phyloP scores from a whole-genome alignment of 2,113 vertebrate species.

The Otus sunia region DNA sequence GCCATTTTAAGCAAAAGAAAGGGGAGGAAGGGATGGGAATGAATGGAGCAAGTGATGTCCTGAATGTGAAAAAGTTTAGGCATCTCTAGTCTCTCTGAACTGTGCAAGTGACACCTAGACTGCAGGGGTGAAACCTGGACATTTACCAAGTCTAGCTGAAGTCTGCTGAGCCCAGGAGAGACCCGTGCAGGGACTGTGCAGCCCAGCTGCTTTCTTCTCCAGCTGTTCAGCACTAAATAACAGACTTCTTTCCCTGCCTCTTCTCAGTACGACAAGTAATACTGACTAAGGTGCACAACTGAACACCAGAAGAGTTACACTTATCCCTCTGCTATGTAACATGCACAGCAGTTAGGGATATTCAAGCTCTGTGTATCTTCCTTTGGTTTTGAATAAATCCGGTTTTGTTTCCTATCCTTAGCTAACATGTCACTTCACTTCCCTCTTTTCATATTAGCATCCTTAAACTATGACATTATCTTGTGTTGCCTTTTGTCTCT shows the following conservation, averaged over 20 bases:
- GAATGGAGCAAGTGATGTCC: not conserved
- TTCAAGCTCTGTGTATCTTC: not conserved
- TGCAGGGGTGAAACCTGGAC: not conserved
- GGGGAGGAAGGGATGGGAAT: not conserved
- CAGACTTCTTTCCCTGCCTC: not conserved
- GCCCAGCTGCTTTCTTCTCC: not conserved
- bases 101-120: not conserved
- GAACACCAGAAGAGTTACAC: not conserved
- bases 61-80: not conserved
- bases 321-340: not conserved
- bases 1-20: not conserved
- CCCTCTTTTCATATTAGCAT: not conserved
- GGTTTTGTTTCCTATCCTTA: not conserved
- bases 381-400: not conserved
- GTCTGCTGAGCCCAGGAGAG: not conserved
- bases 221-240: not conserved
- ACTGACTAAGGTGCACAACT: not conserved
- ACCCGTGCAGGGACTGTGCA: not conserved
- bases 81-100: not conserved
- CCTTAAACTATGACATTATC: not conserved
- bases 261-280: not conserved
- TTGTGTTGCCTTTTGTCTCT: not conserved
- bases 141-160: not conserved
- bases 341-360: not conserved
- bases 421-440: not conserved